phyloP scores from a whole-genome alignment of 2,113 vertebrate genomes.

The Urocynchramus pylzowi region DNA sequence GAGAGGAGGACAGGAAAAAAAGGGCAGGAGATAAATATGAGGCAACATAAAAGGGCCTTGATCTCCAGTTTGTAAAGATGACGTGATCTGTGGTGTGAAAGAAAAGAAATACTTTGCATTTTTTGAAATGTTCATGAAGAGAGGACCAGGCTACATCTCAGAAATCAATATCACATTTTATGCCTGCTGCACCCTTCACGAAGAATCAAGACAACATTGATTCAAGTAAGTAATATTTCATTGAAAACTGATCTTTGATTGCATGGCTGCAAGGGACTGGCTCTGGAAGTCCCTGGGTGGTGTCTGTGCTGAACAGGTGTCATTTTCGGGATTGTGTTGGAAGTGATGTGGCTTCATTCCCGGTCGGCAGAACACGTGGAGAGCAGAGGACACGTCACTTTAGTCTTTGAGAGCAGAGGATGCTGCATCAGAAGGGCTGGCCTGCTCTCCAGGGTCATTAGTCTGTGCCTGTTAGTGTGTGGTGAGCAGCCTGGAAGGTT shows the following conservation, averaged over 20 bases:
- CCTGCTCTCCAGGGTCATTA: conserved; percentile 49
- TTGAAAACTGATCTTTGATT: conserved; percentile 70
- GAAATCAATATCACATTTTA: conserved; percentile 78
- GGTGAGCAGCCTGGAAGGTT: neutral
- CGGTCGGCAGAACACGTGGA: neutral
- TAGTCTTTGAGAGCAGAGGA: conserved; percentile 46
- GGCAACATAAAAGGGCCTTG: conserved; percentile 46
- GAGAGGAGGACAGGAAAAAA: conserved; percentile 18
- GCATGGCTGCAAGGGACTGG: conserved; percentile 29
- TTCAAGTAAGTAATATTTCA: conserved; percentile 79
- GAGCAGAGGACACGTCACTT: conserved; percentile 58
- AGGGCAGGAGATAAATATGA: conserved; percentile 54
- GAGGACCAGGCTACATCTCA: conserved; percentile 52
- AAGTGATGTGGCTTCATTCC: neutral
- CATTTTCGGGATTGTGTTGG: neutral
- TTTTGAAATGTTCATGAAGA: conserved; percentile 63
- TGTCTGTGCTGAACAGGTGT: neutral
- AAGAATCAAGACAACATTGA: conserved; percentile 76
- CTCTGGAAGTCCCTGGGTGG: neutral
- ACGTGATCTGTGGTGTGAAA: conserved; percentile 33
- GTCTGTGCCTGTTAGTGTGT: neutral
- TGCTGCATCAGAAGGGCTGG: conserved; percentile 42
- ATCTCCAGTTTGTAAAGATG: conserved; percentile 48
- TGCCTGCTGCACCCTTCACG: conserved; percentile 76
- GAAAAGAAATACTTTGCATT: conserved; percentile 66